phyloP scores from a whole-genome alignment of 2,113 vertebrate genomes.

The Oreocharis arfaki region DNA sequence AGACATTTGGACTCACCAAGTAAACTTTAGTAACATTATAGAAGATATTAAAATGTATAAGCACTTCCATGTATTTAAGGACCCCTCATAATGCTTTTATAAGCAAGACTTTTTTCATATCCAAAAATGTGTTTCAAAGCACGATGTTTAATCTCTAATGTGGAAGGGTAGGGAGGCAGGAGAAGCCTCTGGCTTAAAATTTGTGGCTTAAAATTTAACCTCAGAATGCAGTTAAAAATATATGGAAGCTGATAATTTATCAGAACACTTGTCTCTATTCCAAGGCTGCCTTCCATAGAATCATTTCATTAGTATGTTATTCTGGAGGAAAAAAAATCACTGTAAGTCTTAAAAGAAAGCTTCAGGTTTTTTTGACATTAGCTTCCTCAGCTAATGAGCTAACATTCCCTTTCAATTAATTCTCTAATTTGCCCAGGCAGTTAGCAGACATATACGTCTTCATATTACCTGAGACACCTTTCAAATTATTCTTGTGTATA shows the following conservation, averaged over 20 bases:
- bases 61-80: not conserved
- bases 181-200: not conserved
- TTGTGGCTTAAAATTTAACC: not conserved
- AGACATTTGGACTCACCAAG: not conserved
- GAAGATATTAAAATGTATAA: not conserved
- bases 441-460: not conserved
- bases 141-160: not conserved
- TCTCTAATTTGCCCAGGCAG: conserved; percentile 18
- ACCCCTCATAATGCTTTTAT: not conserved
- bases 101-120: not conserved
- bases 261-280: not conserved
- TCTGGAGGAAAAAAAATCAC: not conserved
- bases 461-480: not conserved
- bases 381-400: not conserved
- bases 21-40: not conserved
- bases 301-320: not conserved
- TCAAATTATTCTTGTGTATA: not conserved
- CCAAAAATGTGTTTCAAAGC: not conserved
- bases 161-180: not conserved
- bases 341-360: not conserved
- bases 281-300: not conserved
- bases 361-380: not conserved
- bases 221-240: not conserved
- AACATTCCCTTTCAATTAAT: conserved; percentile 45
- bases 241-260: not conserved